Evolutionary conservation across 2,113 vertebrate genomes (phyloP), one percentile per base, ranked within the genome.

Genomic region (Caranx melampygus): DNA sequence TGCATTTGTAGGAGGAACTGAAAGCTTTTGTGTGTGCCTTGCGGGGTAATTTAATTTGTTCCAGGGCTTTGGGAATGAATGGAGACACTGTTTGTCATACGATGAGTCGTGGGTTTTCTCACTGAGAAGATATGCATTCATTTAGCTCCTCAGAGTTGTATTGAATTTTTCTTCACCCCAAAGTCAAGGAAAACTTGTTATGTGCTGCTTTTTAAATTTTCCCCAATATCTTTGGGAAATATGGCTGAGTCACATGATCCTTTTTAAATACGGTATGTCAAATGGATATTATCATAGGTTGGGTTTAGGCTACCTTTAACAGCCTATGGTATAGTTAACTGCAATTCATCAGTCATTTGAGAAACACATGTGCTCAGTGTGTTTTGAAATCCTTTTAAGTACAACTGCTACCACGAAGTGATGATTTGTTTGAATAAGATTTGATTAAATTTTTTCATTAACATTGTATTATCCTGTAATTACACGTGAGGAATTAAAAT

Each of bases 11-110:
- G 16, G 57, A 79, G 63, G 72, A 85, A 84, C 77, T 86, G 84
- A 75, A 84, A 72, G 82, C 83, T 82, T 92, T 88, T 88, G 81
- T 92, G 42, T 73, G 18, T 75, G 64, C 51, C 72, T 82, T 11
- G 37, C 85, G 77, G 84, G 73, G 78, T 79, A 58, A 87, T 88
- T 80, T 35, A 72, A 89, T 91, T 92, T 83, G 83, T 92, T 91
- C 85, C 90, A 82, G 20, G 71, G 71, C 90, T 84, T 52, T 71
- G 58, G 33, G 78, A 81, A 91, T 92, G 81, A 93, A 92, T 91
- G 26, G 81, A 77, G 61, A 75, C 84, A 79, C 68, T 92, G 90
- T 93, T 74, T 61, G 45, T 79, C 40, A 69, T 58, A 62, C 59
- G 76, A 52, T 73, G 73, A 82, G 69, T 54, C 51, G 3, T 0